Evolutionary conservation across 2,888 invertebrate species (phyloP).

Genomic region (Ormyrus rosae): DNA sequence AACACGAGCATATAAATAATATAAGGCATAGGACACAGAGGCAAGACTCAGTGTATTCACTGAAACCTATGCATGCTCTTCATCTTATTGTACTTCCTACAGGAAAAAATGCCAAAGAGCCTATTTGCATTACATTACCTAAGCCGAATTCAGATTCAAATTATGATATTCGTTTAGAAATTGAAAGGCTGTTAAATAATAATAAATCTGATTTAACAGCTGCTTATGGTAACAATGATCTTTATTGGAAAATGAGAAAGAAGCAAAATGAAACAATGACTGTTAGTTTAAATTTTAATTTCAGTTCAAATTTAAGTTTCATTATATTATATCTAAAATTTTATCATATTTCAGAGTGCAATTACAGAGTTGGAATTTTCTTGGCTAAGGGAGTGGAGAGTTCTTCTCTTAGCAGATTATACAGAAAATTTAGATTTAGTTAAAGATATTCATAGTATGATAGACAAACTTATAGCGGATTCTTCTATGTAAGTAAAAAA

Average conservation of each 20-base stretch:
- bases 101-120: slow-evolving; percentile 63
- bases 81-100: slow-evolving; percentile 70
- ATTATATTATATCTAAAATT: background rate
- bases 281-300: slow-evolving; percentile 60
- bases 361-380: slow-evolving; percentile 79
- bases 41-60: slow-evolving; percentile 53
- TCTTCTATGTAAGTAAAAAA: slow-evolving; percentile 49
- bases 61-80: slow-evolving; percentile 64
- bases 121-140: slow-evolving; percentile 69
- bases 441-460: slow-evolving; percentile 75
- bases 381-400: slow-evolving; percentile 82
- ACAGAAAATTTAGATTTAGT: slow-evolving; percentile 74
- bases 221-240: slow-evolving; percentile 63
- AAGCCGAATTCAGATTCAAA: slow-evolving; percentile 61
- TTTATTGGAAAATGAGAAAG: slow-evolving; percentile 72
- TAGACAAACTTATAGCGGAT: slow-evolving; percentile 77
- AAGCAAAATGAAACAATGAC: slow-evolving; percentile 69
- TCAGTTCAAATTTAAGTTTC: slow-evolving; percentile 5
- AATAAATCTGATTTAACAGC: slow-evolving; percentile 67
- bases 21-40: slow-evolving; percentile 45
- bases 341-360: slow-evolving; percentile 75
- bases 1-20: slow-evolving; percentile 61
- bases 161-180: slow-evolving; percentile 70
- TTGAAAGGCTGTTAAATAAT: slow-evolving; percentile 65
- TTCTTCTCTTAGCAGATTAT: slow-evolving; percentile 80